Conservation (phyloP, 2,797 vertebrate species). For the Anableps anableps region DNA sequence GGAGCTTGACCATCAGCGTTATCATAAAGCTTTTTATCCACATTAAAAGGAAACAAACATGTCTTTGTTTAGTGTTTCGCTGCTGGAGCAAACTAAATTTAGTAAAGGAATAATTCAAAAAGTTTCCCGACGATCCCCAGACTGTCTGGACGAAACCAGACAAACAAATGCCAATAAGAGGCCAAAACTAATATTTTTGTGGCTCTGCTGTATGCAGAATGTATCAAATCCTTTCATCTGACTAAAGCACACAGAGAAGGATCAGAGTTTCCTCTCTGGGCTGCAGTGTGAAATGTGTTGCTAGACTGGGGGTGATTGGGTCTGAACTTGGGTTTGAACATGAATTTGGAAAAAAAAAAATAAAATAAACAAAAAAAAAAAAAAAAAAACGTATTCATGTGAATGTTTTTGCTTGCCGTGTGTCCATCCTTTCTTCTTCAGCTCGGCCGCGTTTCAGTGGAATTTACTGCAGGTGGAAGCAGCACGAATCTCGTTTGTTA, state of each 20-base stretch:
- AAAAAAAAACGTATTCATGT: constrained; percentile 6
- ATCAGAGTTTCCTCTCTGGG: not conserved
- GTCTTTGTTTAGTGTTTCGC: not conserved
- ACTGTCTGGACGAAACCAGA: not conserved
- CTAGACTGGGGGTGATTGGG: not conserved
- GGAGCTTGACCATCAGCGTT: not conserved
- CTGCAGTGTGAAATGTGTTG: not conserved
- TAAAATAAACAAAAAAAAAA: no score
- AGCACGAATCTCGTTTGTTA: not conserved
- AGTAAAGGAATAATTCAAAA: constrained; percentile 1
- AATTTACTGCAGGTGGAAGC: constrained; percentile 10
- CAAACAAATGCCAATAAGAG: not conserved
- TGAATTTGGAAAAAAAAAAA: constrained; percentile 14
- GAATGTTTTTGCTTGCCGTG: not conserved
- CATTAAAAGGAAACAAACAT: not conserved
- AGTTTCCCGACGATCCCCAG: not conserved
- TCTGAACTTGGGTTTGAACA: constrained; percentile 21
- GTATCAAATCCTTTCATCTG: not conserved
- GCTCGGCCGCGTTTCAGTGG: not conserved
- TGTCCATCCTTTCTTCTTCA: not conserved
- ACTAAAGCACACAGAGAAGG: constrained; percentile 10
- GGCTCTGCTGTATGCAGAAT: not conserved
- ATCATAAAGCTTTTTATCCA: not conserved
- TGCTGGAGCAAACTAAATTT: constrained; percentile 1
- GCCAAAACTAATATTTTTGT: not conserved